Conservation (phyloP, 2,113 vertebrate genomes). For the Paedocypris sp. region DNA sequence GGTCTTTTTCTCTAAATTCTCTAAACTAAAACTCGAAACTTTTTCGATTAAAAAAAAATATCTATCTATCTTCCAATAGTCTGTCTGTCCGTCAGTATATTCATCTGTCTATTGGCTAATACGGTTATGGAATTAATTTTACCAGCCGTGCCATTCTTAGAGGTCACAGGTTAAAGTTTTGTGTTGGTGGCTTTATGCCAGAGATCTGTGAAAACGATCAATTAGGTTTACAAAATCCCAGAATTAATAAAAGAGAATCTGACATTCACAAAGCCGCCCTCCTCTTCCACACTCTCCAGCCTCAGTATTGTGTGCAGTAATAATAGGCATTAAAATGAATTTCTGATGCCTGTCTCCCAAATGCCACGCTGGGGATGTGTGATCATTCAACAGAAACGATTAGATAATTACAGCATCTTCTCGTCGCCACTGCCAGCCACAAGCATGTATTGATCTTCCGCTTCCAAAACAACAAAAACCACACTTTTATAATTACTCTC, state of each 20-base stretch:
- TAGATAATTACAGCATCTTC: conserved; percentile 9
- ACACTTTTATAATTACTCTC: too few relatives aligned
- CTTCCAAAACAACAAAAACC: too few relatives aligned
- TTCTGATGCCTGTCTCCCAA: conserved; percentile 16
- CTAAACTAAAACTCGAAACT: too few relatives aligned
- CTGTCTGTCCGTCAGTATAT: too few relatives aligned
- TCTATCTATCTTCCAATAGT: too few relatives aligned
- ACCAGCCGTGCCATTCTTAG: too few relatives aligned
- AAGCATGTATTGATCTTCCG: not conserved
- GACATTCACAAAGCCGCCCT: conserved; percentile 5
- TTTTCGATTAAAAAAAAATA: too few relatives aligned
- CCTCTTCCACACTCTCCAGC: not conserved
- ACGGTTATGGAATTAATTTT: too few relatives aligned
- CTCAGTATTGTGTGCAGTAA: not conserved
- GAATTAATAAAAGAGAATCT: conserved; percentile 6
- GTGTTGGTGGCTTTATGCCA: not conserved
- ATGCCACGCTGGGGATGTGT: conserved; percentile 9
- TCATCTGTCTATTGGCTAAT: too few relatives aligned
- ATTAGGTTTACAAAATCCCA: not conserved
- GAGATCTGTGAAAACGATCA: not conserved
- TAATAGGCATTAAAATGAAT: conserved; percentile 18
- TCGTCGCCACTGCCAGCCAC: not conserved
- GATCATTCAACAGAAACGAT: conserved; percentile 18
- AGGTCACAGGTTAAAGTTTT: not conserved
- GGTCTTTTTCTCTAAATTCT: too few relatives aligned